phyloP scores from a whole-genome alignment of 2,888 invertebrate species.

The Drosophila setosimentum region DNA sequence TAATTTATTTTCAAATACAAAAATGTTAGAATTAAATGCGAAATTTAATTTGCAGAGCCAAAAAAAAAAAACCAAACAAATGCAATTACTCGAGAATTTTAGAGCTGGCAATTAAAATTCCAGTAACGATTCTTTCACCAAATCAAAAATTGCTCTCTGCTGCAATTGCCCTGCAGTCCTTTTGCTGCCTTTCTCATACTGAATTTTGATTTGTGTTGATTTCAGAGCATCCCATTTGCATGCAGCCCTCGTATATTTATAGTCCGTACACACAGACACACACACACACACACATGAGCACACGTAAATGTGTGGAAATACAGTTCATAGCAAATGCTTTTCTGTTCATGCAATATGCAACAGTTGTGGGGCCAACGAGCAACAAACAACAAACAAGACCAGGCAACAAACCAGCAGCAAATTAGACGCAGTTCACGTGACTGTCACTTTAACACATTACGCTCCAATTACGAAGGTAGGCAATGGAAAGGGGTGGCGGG shows the following conservation, averaged over 20 bases:
- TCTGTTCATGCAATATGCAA: slow-evolving; percentile 75
- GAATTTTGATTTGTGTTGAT: slow-evolving; percentile 13
- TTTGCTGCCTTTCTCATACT: neutral
- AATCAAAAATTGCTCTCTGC: slow-evolving; percentile 1
- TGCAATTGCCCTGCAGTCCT: neutral
- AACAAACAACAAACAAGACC: slow-evolving; percentile 37
- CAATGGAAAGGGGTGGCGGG: neutral
- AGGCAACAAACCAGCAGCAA: slow-evolving; percentile 53
- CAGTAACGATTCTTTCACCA: slow-evolving; percentile 1
- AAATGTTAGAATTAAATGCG: neutral
- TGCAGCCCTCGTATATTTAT: slow-evolving; percentile 12
- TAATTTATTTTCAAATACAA: neutral
- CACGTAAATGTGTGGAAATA: slow-evolving; percentile 4
- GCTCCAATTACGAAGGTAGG: slow-evolving; percentile 70
- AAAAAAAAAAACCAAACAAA: slow-evolving; percentile 3
- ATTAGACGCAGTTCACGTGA: slow-evolving; percentile 70
- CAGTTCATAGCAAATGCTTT: slow-evolving; percentile 48
- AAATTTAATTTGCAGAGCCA: neutral
- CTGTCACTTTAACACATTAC: slow-evolving; percentile 77
- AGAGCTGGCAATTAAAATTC: slow-evolving; percentile 4
- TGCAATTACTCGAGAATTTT: slow-evolving; percentile 6
- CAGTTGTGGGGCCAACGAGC: slow-evolving; percentile 63
- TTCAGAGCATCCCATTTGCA: slow-evolving; percentile 11
- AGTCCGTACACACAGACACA: neutral
- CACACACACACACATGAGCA: neutral